These are phyloP conservation scores for Origma solitaria DNA, from an alignment of 2,113 vertebrate species.

Conservation along the genomic window DNA sequence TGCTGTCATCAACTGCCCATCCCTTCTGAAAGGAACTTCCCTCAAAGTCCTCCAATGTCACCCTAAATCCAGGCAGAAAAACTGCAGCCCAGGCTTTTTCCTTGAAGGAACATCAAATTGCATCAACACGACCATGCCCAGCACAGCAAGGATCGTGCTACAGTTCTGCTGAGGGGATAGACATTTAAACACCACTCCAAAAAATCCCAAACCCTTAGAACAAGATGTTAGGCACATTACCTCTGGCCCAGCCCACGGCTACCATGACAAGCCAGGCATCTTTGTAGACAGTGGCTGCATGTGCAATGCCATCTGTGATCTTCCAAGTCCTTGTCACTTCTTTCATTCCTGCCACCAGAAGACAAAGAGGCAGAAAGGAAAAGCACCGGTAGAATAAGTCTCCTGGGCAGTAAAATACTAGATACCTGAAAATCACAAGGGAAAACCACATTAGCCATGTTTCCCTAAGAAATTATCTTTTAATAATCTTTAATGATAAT, in stretches of 20 bases:
- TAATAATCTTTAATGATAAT: background rate
- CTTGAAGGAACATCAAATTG: background rate
- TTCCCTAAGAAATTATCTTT: background rate
- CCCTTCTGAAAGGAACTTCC: background rate
- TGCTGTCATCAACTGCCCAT: background rate
- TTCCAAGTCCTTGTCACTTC: conserved; percentile 96
- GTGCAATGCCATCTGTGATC: conserved; percentile 83
- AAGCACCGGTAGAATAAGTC: conserved; percentile 80
- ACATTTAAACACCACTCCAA: background rate
- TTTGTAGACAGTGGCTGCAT: conserved; percentile 83
- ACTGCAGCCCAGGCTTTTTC: background rate
- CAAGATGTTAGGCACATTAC: conserved; percentile 65
- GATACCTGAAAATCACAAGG: conserved; percentile 80
- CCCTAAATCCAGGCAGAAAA: background rate
- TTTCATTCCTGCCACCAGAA: conserved; percentile 90
- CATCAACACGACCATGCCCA: background rate
- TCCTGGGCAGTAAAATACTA: conserved; percentile 89
- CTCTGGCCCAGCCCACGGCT: conserved; percentile 92
- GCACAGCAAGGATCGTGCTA: background rate
- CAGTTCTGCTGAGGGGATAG: background rate
- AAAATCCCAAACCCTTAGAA: conserved; percentile 22
- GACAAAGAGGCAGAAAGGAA: conserved; percentile 78
- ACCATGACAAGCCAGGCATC: conserved; percentile 91
- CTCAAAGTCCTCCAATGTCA: background rate
- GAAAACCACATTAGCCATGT: background rate